Percentiles rank a stretch among this genome's conserved stretches.
Evolutionary conservation across 2,888 invertebrate genomes (phyloP).

Genomic region (Clistopyga incitator): DNA sequence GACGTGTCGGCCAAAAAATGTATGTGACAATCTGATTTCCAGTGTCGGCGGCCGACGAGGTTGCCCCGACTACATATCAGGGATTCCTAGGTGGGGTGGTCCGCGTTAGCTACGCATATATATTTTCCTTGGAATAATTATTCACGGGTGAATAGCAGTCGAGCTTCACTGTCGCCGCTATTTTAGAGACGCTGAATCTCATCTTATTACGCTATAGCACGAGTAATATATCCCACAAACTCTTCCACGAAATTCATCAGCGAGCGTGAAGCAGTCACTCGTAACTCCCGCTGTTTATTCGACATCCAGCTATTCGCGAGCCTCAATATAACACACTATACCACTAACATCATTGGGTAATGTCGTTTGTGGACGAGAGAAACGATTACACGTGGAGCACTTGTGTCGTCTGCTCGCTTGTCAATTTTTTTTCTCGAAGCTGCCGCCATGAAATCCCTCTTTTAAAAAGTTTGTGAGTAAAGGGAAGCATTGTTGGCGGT

Average conservation of each 20-base stretch:
- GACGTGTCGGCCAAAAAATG: neutral
- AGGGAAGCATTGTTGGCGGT: too few species aligned
- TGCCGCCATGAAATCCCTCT: conserved; percentile 7
- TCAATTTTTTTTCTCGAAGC: conserved; percentile 11
- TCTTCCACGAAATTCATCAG: conserved; percentile 60
- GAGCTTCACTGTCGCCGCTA: conserved; percentile 8
- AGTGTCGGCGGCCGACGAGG: neutral
- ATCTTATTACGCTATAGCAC: conserved; percentile 1
- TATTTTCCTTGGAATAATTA: conserved; percentile 10
- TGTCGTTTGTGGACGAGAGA: conserved; percentile 45
- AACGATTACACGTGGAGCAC: conserved; percentile 55
- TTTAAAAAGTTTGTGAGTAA: too few species aligned
- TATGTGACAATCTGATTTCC: neutral
- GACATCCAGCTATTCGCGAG: conserved; percentile 43
- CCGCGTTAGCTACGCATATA: neutral
- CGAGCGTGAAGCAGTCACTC: conserved; percentile 51
- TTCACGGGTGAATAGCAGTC: conserved; percentile 9
- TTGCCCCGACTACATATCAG: neutral
- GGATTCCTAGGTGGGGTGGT: neutral
- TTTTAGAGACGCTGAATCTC: conserved; percentile 1
- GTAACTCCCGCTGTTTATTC: conserved; percentile 59
- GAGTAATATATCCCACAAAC: conserved; percentile 9
- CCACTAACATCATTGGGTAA: conserved; percentile 51
- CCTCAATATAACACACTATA: conserved; percentile 23
- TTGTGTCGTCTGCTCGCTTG: conserved; percentile 20